Evolutionary conservation across 2,888 invertebrate species (phyloP).

Genomic region (Psylliodes chrysocephalus): DNA sequence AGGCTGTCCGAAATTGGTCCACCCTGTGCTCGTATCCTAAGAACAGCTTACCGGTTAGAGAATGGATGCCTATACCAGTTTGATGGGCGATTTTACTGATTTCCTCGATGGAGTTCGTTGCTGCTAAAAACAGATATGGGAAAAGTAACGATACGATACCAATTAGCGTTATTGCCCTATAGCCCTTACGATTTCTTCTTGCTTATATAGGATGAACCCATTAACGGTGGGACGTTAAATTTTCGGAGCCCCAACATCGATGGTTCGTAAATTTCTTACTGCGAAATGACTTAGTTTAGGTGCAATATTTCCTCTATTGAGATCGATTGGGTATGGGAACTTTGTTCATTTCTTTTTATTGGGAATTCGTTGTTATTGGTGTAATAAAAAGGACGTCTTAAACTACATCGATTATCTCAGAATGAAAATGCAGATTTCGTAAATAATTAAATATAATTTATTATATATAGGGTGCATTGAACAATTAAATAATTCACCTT

Average conservation of each 20-base stretch:
- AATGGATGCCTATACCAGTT: constrained; percentile 51
- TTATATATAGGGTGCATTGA: too few species aligned
- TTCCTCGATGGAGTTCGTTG: constrained; percentile 48
- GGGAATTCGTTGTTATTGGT: too few species aligned
- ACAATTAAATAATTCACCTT: too few species aligned
- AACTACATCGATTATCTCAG: too few species aligned
- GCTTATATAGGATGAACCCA: constrained; percentile 34
- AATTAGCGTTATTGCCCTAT: constrained; percentile 57
- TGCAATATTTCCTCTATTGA: too few species aligned
- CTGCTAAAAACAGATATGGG: constrained; percentile 57
- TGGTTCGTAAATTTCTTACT: constrained; percentile 34
- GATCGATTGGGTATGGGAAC: background rate
- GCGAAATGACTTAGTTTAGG: constrained; percentile 25
- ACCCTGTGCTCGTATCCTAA: constrained; percentile 30
- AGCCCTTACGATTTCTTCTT: constrained; percentile 36
- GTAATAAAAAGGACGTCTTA: too few species aligned
- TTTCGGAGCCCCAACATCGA: constrained; percentile 20
- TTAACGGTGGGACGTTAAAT: constrained; percentile 37
- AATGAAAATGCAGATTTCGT: too few species aligned
- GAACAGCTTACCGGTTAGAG: constrained; percentile 32
- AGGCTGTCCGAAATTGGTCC: background rate
- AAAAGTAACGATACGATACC: constrained; percentile 56
- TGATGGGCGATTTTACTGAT: constrained; percentile 59
- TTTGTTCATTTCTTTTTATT: too few species aligned
- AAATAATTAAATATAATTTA: too few species aligned